Conservation (phyloP, 2,113 vertebrate genomes). For the Delphinapterus leucas region DNA sequence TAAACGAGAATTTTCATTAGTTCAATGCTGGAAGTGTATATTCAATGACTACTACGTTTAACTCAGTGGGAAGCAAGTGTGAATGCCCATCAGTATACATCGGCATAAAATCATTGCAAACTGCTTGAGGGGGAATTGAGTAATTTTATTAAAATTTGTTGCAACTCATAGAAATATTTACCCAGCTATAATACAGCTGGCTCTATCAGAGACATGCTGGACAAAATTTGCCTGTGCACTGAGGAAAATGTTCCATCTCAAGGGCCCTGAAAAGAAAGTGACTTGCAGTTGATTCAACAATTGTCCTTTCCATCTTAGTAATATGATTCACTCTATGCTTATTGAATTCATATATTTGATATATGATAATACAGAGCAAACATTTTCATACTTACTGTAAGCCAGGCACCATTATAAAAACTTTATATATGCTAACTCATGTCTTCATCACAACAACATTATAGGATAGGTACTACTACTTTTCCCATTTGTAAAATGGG, state of each 20-base stretch:
- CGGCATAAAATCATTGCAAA: not conserved
- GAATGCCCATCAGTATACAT: not conserved
- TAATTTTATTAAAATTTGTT: conserved; percentile 35
- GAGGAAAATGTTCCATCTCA: not conserved
- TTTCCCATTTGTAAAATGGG: not conserved
- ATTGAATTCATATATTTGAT: not conserved
- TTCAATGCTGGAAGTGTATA: not conserved
- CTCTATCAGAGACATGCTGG: not conserved
- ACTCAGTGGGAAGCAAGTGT: not conserved
- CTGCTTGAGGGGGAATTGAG: not conserved
- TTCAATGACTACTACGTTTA: not conserved
- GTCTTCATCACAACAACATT: not conserved
- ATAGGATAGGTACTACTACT: not conserved
- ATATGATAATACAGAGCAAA: not conserved
- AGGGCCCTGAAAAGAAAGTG: not conserved
- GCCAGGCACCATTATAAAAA: not conserved
- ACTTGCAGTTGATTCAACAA: not conserved
- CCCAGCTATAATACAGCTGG: not conserved
- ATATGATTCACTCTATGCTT: not conserved
- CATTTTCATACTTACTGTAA: not conserved
- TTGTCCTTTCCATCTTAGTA: conserved; percentile 9
- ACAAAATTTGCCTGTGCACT: not conserved
- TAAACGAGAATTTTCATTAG: conserved; percentile 1
- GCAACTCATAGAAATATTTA: not conserved
- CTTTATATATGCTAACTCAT: not conserved